phyloP scores from a whole-genome alignment of 2,888 invertebrate species.

The Xanthorhoe spadicearia region DNA sequence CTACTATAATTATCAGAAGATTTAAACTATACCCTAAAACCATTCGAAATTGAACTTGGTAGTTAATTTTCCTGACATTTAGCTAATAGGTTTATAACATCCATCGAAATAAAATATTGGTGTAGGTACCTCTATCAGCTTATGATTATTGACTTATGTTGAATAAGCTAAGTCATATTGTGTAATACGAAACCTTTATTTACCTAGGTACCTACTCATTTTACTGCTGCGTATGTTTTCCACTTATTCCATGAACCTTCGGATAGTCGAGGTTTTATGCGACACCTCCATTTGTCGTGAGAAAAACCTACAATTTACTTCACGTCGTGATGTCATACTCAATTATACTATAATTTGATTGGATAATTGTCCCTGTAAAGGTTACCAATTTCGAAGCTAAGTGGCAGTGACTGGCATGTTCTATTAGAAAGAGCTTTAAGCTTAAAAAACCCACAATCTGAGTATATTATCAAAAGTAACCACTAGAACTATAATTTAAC shows the following conservation, averaged over 20 bases:
- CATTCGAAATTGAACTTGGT: too few species aligned
- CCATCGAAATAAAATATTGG: too few species aligned
- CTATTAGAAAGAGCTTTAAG: not conserved
- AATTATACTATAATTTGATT: slow-evolving; percentile 7
- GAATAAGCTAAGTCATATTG: slow-evolving; percentile 7
- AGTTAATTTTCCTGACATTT: too few species aligned
- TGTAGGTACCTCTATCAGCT: too few species aligned
- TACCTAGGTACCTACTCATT: slow-evolving; percentile 3
- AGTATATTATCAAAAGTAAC: too few species aligned
- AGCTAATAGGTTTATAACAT: not conserved
- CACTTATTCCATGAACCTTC: not conserved
- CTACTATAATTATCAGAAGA: too few species aligned
- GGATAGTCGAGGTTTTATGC: slow-evolving; percentile 9
- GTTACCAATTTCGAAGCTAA: slow-evolving; percentile 11
- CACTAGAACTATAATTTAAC: too few species aligned
- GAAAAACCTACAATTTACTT: slow-evolving; percentile 16
- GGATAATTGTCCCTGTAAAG: slow-evolving; percentile 4
- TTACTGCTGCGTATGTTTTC: slow-evolving; percentile 20
- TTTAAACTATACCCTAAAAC: too few species aligned
- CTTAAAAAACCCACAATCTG: not conserved
- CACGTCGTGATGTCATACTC: slow-evolving; percentile 1
- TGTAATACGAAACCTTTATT: slow-evolving; percentile 20
- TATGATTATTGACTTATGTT: not conserved
- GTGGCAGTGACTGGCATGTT: slow-evolving; percentile 9
- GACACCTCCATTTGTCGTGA: slow-evolving; percentile 12